phyloP scores from a whole-genome alignment of 2,113 vertebrate genomes.

The Anas platyrhynchos region DNA sequence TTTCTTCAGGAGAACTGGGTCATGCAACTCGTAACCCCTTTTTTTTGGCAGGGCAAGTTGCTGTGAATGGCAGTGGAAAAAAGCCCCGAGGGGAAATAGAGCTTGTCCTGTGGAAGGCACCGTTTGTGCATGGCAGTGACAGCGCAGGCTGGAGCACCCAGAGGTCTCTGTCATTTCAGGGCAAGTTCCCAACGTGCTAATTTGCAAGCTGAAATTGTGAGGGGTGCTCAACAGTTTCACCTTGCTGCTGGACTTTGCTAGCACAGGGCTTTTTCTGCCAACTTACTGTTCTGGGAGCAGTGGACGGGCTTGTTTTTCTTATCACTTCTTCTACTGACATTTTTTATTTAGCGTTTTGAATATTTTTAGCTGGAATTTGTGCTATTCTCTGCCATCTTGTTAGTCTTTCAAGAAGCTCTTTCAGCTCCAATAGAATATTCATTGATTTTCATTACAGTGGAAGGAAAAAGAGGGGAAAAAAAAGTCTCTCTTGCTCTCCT shows the following conservation, averaged over 20 bases:
- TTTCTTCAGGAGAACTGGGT: not conserved
- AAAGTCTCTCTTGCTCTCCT: not conserved
- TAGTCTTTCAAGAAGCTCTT: slow-evolving; percentile 54
- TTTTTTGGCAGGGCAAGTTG: not conserved
- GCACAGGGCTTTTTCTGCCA: not conserved
- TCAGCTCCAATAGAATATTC: slow-evolving; percentile 62
- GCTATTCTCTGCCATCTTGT: slow-evolving; percentile 47
- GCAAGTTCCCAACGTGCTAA: not conserved
- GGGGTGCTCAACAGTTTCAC: not conserved
- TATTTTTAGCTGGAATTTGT: slow-evolving; percentile 56
- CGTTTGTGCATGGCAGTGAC: not conserved
- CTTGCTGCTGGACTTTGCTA: not conserved
- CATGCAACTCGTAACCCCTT: not conserved
- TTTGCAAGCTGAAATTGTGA: not conserved
- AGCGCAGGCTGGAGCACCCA: not conserved
- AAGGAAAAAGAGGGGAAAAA: not conserved
- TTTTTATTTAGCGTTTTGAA: slow-evolving; percentile 64
- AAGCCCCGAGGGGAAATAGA: not conserved
- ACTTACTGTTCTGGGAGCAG: slow-evolving; percentile 18
- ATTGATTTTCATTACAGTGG: slow-evolving; percentile 42
- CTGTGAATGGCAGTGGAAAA: not conserved
- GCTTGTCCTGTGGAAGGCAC: not conserved
- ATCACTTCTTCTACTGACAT: slow-evolving; percentile 29
- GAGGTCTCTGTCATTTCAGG: not conserved
- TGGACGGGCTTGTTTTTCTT: slow-evolving; percentile 32